Conservation (phyloP, 1,140 invertebrate species). For the Cryptotermes secundus region DNA sequence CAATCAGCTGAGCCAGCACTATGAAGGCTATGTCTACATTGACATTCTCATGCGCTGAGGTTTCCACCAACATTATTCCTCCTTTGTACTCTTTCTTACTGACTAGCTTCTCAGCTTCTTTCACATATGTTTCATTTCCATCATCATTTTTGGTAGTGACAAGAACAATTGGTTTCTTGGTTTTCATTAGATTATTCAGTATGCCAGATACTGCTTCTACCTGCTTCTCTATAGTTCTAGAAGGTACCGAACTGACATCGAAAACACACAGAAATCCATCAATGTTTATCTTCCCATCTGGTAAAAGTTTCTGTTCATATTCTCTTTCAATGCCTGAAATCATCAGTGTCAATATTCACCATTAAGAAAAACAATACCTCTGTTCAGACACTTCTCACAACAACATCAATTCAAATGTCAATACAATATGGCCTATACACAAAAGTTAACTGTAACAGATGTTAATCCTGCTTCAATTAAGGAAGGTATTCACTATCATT, state of each 20-base stretch:
- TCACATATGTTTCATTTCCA: constrained; percentile 80
- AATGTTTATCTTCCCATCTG: constrained; percentile 89
- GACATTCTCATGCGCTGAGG: constrained; percentile 94
- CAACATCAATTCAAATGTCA: too few species aligned
- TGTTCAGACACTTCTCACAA: too few species aligned
- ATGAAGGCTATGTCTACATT: constrained; percentile 95
- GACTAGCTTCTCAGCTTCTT: constrained; percentile 86
- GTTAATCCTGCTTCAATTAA: too few species aligned
- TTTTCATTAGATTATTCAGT: constrained; percentile 81
- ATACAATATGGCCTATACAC: too few species aligned
- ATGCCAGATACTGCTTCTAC: constrained; percentile 80
- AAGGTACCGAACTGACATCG: constrained; percentile 90
- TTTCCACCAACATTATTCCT: constrained; percentile 86
- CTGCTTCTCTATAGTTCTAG: constrained; percentile 86
- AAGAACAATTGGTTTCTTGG: constrained; percentile 93
- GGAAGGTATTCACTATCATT: too few species aligned
- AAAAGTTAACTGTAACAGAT: too few species aligned
- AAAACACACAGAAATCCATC: constrained; percentile 97
- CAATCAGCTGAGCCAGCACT: constrained; percentile 88
- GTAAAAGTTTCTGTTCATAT: constrained; percentile 91
- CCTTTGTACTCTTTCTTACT: constrained; percentile 91
- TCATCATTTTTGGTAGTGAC: constrained; percentile 98
- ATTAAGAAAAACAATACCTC: background rate
- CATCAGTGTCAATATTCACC: background rate
- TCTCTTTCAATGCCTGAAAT: constrained; percentile 71